Percentiles rank a stretch among this genome's conserved stretches.
phyloP scores from a whole-genome alignment of 2,888 invertebrate genomes.

The Stenodera caucasica region DNA sequence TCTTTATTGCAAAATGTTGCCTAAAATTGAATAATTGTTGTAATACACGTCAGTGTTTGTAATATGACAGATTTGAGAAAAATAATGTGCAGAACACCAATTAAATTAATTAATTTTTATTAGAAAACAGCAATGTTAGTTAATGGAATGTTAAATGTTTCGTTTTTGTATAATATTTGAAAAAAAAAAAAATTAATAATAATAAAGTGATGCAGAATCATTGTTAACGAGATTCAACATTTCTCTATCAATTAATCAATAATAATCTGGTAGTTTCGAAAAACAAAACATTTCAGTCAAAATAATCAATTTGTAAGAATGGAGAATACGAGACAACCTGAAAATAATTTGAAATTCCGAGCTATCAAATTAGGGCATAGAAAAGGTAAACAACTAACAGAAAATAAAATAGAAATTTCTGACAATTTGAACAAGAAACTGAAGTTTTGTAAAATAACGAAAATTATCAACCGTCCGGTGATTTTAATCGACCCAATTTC shows the following conservation, averaged over 20 bases:
- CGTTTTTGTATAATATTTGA: constrained; percentile 45
- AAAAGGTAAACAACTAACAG: background rate
- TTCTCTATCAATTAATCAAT: background rate
- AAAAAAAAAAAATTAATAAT: constrained; percentile 41
- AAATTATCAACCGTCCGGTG: background rate
- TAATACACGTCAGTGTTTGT: constrained; percentile 51
- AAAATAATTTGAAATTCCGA: background rate
- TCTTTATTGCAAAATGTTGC: constrained; percentile 42
- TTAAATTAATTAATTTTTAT: constrained; percentile 51
- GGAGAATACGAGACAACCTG: too few relatives aligned
- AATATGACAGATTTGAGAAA: constrained; percentile 32
- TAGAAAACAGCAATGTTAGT: constrained; percentile 50
- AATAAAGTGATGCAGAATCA: constrained; percentile 22
- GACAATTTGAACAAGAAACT: background rate
- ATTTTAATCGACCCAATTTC: background rate
- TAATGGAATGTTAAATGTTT: constrained; percentile 51
- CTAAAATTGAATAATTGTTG: constrained; percentile 48
- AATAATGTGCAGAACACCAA: constrained; percentile 58
- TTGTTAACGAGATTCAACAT: background rate
- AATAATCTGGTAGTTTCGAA: background rate
- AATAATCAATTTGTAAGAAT: too few relatives aligned
- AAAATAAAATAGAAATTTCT: background rate
- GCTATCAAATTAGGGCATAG: background rate
- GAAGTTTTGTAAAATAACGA: background rate
- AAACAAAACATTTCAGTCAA: background rate